phyloP scores from a whole-genome alignment of 2,113 vertebrate genomes.

The Andinoacara biseriatus region DNA sequence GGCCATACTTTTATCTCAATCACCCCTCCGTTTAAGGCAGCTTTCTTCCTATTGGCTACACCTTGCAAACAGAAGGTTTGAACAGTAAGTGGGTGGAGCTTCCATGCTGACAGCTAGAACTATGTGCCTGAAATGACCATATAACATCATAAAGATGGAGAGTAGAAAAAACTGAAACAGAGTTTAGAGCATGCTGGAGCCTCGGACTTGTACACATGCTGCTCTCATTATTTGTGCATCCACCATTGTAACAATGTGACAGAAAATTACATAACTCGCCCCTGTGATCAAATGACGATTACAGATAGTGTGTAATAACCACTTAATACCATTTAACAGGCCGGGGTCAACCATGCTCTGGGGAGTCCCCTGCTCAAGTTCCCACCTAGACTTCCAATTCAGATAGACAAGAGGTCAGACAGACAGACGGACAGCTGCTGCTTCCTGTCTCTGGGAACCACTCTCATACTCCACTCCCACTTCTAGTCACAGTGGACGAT shows the following conservation, averaged over 20 bases:
- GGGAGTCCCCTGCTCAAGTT: constrained; percentile 21
- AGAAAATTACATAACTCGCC: background rate
- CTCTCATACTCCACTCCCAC: constrained; percentile 57
- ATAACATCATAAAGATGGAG: accelerated
- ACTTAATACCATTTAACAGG: background rate
- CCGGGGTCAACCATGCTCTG: constrained; percentile 5
- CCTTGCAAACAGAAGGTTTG: background rate
- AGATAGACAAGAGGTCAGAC: constrained; percentile 50
- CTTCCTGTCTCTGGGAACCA: constrained; percentile 73
- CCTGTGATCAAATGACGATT: background rate
- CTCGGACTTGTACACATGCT: background rate
- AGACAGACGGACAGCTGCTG: constrained; percentile 51
- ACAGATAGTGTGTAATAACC: background rate
- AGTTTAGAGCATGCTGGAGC: background rate
- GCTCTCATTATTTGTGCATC: too few relatives aligned
- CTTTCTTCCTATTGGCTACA: accelerated
- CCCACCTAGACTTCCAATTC: constrained; percentile 20
- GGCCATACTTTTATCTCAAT: background rate
- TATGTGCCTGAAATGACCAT: background rate
- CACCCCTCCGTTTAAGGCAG: background rate
- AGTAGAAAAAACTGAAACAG: background rate
- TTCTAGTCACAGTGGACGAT: constrained; percentile 4
- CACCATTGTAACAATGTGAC: background rate
- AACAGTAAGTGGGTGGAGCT: background rate
- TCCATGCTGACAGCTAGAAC: background rate